These are phyloP conservation scores for Mixornis gularis DNA, from an alignment of 2,113 vertebrate species.

Conservation along the genomic window DNA sequence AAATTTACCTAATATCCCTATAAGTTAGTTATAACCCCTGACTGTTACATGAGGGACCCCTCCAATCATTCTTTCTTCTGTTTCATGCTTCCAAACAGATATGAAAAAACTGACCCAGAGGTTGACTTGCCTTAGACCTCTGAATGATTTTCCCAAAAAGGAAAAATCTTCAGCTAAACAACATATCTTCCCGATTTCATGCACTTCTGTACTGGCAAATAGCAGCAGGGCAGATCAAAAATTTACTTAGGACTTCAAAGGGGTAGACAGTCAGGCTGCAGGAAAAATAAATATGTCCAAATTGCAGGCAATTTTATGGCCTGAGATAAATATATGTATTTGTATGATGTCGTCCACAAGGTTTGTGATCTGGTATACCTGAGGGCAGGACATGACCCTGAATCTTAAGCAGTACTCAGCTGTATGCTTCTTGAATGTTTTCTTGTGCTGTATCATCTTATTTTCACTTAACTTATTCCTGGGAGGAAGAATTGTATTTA, in stretches of 20 bases:
- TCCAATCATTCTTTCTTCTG: neutral
- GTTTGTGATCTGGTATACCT: neutral
- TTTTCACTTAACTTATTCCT: neutral
- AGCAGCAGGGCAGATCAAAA: neutral
- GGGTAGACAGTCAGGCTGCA: neutral
- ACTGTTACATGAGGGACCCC: neutral
- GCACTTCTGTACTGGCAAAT: neutral
- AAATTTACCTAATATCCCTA: neutral
- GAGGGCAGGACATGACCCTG: neutral
- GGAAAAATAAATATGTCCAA: neutral
- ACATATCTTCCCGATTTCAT: neutral
- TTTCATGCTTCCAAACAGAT: neutral
- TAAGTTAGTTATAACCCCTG: neutral
- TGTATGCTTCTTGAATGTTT: neutral
- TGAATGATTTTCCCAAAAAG: neutral
- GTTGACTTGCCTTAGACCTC: neutral
- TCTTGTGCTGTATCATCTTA: neutral
- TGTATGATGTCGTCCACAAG: neutral
- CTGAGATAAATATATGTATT: neutral
- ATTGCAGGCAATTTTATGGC: neutral
- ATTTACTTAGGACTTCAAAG: neutral
- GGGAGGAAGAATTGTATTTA: fast-evolving
- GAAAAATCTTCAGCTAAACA: neutral
- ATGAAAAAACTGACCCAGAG: neutral
- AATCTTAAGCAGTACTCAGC: neutral